Evolutionary conservation across 2,888 invertebrate species (phyloP).

Genomic region (Perithous albicinctus): DNA sequence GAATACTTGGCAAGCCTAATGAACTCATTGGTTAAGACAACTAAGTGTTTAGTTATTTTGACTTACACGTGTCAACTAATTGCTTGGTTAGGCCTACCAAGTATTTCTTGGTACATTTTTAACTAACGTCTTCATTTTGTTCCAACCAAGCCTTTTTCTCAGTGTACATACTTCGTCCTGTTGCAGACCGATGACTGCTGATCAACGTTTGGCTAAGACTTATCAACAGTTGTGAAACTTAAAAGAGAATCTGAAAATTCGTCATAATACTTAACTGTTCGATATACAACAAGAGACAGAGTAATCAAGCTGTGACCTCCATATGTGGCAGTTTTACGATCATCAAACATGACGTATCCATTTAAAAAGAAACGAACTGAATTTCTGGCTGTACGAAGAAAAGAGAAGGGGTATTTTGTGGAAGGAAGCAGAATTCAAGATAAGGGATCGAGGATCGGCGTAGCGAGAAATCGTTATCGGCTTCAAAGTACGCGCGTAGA

Average conservation of each 20-base stretch:
- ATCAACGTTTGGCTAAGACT: too few relatives aligned
- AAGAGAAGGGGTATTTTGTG: slow-evolving; percentile 22
- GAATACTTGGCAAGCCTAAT: too few relatives aligned
- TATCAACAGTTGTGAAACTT: not conserved
- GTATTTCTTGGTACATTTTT: too few relatives aligned
- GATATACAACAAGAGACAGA: not conserved
- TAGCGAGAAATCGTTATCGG: slow-evolving; percentile 73
- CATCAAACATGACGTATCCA: slow-evolving; percentile 70
- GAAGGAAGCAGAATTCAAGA: slow-evolving; percentile 50
- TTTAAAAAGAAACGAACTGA: slow-evolving; percentile 17
- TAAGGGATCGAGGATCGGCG: slow-evolving; percentile 49
- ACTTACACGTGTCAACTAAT: too few relatives aligned
- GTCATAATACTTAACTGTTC: slow-evolving; percentile 1
- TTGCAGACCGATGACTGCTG: too few relatives aligned
- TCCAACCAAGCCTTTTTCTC: too few relatives aligned
- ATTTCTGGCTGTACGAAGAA: slow-evolving; percentile 46
- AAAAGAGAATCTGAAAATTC: not conserved
- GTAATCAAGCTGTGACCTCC: not conserved
- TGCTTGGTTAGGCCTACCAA: too few relatives aligned
- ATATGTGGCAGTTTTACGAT: slow-evolving; percentile 72
- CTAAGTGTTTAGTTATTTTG: too few relatives aligned
- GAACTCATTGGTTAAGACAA: too few relatives aligned
- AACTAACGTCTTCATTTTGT: too few relatives aligned
- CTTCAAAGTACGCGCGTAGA: slow-evolving; percentile 15
- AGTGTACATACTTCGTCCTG: too few relatives aligned